phyloP scores from a whole-genome alignment of 2,888 invertebrate genomes.

The Ormyrus nitidulus region DNA sequence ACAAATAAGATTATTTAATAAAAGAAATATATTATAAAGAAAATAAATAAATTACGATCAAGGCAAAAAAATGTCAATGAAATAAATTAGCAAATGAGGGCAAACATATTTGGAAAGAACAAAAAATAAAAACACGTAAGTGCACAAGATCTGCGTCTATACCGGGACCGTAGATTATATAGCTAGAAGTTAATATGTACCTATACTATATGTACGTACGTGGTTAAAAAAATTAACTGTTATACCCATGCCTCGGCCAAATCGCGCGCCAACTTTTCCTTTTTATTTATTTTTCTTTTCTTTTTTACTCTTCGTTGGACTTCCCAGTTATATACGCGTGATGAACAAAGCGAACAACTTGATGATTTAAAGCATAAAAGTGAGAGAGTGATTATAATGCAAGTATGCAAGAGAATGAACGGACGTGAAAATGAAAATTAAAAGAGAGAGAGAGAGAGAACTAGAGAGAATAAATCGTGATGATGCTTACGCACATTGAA shows the following conservation, averaged over 20 bases:
- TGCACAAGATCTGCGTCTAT: slow-evolving; percentile 63
- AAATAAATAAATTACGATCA: background rate
- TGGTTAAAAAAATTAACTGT: slow-evolving; percentile 46
- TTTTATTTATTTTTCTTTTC: slow-evolving; percentile 7
- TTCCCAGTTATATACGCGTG: slow-evolving; percentile 5
- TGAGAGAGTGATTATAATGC: slow-evolving; percentile 1
- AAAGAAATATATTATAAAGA: slow-evolving; percentile 49
- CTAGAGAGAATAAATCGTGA: slow-evolving; percentile 27
- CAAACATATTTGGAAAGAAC: slow-evolving; percentile 39
- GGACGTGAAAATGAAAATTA: background rate
- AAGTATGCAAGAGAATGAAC: background rate
- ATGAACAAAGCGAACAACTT: background rate
- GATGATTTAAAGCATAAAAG: background rate
- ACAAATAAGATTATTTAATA: slow-evolving; percentile 28
- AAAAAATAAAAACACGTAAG: slow-evolving; percentile 54
- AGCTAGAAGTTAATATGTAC: slow-evolving; percentile 66
- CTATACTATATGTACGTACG: slow-evolving; percentile 63
- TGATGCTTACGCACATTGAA: slow-evolving; percentile 41
- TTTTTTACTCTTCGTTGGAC: slow-evolving; percentile 32
- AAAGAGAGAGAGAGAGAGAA: background rate
- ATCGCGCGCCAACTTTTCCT: slow-evolving; percentile 11
- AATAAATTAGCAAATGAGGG: slow-evolving; percentile 21
- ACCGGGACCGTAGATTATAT: slow-evolving; percentile 65
- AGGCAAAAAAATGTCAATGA: slow-evolving; percentile 32
- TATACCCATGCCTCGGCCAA: slow-evolving; percentile 47